A percentile compares a stretch with the other conserved stretches of the same genome.
Evolutionary conservation across 2,797 vertebrate species (phyloP).

Genomic region (Halcyon chelicuti): DNA sequence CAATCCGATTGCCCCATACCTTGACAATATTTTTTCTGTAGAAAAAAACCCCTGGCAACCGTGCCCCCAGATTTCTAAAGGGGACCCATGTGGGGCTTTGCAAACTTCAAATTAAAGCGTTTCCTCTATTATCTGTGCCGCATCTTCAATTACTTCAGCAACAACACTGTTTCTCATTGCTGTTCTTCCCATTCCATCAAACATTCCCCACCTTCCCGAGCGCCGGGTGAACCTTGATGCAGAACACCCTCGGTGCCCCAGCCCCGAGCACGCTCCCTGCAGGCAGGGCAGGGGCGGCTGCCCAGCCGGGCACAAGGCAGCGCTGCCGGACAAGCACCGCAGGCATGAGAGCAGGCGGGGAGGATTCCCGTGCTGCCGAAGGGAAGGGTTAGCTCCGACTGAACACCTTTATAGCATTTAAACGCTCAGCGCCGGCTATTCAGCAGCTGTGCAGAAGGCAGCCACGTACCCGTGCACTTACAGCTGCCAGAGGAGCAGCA

Average conservation of each 20-base stretch:
- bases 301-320: background rate
- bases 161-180: background rate
- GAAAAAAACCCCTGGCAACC: background rate
- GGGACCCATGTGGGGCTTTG: fast-evolving
- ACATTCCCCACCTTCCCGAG: background rate
- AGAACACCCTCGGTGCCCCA: fast-evolving
- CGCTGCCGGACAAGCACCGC: background rate
- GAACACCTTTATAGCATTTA: fast-evolving
- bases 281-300: fast-evolving
- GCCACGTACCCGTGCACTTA: background rate
- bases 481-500: background rate
- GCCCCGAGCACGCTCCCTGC: background rate
- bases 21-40: background rate
- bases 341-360: fast-evolving
- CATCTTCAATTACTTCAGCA: background rate
- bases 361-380: fast-evolving
- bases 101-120: background rate
- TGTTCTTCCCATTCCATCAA: background rate
- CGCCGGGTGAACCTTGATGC: fast-evolving
- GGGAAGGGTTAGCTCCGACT: background rate
- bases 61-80: background rate
- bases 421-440: conserved; percentile 46
- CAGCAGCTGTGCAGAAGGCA: background rate
- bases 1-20: background rate
- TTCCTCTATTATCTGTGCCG: background rate